Percentiles rank a stretch among this genome's conserved stretches.
Evolutionary conservation across 2,113 vertebrate genomes (phyloP).

Genomic region (Trematomus loennbergii): DNA sequence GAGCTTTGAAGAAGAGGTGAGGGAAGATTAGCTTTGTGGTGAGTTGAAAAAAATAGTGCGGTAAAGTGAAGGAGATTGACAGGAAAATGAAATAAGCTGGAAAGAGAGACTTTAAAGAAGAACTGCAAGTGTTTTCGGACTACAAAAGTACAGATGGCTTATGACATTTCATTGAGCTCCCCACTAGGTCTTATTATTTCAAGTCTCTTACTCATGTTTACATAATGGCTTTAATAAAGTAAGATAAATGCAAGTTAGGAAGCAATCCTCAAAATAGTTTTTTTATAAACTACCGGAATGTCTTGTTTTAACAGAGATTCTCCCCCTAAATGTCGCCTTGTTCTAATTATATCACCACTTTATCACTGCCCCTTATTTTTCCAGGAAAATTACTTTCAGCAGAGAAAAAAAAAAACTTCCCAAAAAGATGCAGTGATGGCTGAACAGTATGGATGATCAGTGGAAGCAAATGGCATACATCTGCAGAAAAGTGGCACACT

Average conservation of each 20-base stretch:
- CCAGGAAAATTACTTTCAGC: neutral
- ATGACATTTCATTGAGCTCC: conserved; percentile 56
- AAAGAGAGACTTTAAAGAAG: conserved; percentile 12
- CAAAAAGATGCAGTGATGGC: conserved; percentile 23
- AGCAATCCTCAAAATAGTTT: conserved; percentile 30
- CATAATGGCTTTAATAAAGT: conserved; percentile 57
- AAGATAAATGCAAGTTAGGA: conserved; percentile 48
- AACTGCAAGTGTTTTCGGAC: conserved; percentile 16
- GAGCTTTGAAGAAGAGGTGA: conserved; percentile 6
- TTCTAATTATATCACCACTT: neutral
- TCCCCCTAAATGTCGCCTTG: neutral
- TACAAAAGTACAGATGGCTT: conserved; percentile 44
- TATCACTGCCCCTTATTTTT: neutral
- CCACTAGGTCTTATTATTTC: conserved; percentile 51
- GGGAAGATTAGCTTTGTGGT: conserved; percentile 22
- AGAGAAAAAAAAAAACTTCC: neutral
- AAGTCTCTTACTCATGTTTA: conserved; percentile 29
- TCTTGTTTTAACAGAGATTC: neutral
- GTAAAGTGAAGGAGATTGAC: conserved; percentile 27
- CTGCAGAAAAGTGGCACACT: conserved; percentile 6
- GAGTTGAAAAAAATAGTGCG: conserved; percentile 18
- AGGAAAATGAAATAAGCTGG: conserved; percentile 26
- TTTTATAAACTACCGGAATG: conserved; percentile 13
- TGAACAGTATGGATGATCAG: conserved; percentile 3
- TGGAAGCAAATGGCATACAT: conserved; percentile 22